A percentile compares a stretch with the other conserved stretches of the same genome.
These are phyloP conservation scores for Caenorhabditis imperialis DNA, from an alignment of 2,888 invertebrate genomes.

Conservation along the genomic window DNA sequence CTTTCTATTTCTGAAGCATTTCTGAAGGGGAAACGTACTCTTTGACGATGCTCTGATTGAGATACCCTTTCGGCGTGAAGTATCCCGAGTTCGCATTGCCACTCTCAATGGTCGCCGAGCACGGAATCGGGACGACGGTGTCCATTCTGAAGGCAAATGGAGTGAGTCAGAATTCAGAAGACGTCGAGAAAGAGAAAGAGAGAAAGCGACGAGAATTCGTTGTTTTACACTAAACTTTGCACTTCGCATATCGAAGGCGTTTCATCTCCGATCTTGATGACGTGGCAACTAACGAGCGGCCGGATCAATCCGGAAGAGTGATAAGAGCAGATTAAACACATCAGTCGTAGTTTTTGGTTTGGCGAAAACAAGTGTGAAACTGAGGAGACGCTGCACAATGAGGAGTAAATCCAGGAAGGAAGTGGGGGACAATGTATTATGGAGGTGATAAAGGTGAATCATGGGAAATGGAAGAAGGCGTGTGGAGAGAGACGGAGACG, in stretches of 20 bases:
- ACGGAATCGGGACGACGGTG: conserved; percentile 39
- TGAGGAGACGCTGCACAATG: too few relatives aligned
- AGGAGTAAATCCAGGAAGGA: too few relatives aligned
- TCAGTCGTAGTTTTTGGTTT: too few relatives aligned
- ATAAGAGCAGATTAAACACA: too few relatives aligned
- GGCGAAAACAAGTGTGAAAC: too few relatives aligned
- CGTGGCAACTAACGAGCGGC: too few relatives aligned
- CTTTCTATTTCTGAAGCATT: neutral
- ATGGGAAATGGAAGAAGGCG: neutral
- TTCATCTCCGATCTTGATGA: too few relatives aligned
- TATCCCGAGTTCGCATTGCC: conserved; percentile 34
- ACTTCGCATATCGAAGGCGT: too few relatives aligned
- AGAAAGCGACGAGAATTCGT: conserved; percentile 1
- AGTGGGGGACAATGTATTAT: too few relatives aligned
- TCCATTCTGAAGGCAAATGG: conserved; percentile 33
- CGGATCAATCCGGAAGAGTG: too few relatives aligned
- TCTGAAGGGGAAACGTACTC: conserved; percentile 24
- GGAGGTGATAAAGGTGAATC: neutral
- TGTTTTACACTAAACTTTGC: too few relatives aligned
- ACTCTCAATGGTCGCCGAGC: conserved; percentile 22
- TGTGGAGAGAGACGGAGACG: conserved; percentile 2
- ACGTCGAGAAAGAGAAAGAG: conserved; percentile 9
- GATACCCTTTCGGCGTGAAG: conserved; percentile 47
- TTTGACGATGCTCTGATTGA: conserved; percentile 45
- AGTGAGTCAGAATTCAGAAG: neutral